A percentile compares a stretch with the other conserved stretches of the same genome.
Conservation (phyloP, 2,888 invertebrate genomes). For the Trichopoda pennipes region DNA sequence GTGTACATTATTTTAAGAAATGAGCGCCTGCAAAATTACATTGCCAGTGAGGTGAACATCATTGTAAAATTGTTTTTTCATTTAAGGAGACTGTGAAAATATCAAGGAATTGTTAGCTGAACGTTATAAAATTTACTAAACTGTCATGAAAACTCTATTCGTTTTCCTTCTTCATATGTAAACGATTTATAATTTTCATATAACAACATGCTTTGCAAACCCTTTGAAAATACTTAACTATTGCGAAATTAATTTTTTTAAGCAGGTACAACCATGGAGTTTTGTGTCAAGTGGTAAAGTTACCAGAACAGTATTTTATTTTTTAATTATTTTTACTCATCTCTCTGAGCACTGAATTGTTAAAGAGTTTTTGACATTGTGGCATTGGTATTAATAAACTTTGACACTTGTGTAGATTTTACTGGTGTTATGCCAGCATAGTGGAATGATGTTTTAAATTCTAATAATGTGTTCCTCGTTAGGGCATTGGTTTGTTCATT, state of each 20-base stretch:
- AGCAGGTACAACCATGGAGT: slow-evolving; percentile 43
- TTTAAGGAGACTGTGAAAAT: no score
- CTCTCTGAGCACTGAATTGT: slow-evolving; percentile 63
- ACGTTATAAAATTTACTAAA: no score
- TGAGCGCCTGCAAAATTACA: no score
- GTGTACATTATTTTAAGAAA: no score
- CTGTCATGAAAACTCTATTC: no score
- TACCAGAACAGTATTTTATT: slow-evolving; percentile 22
- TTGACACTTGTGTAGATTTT: slow-evolving; percentile 55
- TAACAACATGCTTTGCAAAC: neutral
- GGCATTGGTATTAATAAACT: slow-evolving; percentile 65
- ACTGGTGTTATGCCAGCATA: slow-evolving; percentile 17
- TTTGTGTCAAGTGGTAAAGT: slow-evolving; percentile 48
- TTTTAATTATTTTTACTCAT: slow-evolving; percentile 62
- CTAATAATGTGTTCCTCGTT: slow-evolving; percentile 27
- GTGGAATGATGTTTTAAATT: slow-evolving; percentile 7
- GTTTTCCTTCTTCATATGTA: no score
- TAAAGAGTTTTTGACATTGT: slow-evolving; percentile 67
- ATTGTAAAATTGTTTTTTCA: no score
- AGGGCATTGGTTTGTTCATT: slow-evolving; percentile 24
- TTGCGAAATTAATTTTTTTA: neutral
- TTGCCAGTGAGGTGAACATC: no score
- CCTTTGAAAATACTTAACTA: neutral
- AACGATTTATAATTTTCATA: neutral
- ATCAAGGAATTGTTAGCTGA: no score